Percentiles rank a stretch among this genome's conserved stretches.
These are phyloP conservation scores for Temnothorax rugatulus DNA, from an alignment of 2,888 invertebrate genomes.

Conservation along the genomic window DNA sequence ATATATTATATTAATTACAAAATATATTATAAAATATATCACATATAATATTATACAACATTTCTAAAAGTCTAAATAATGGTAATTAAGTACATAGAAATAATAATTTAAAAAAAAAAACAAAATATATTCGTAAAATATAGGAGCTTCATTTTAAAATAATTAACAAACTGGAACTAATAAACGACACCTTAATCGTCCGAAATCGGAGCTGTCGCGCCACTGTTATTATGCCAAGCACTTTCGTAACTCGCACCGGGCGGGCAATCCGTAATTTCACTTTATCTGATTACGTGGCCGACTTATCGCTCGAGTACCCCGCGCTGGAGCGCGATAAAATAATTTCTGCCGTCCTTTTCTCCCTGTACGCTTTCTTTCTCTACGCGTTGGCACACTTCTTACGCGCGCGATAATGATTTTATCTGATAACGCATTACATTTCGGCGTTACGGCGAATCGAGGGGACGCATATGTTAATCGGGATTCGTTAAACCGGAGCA, in stretches of 20 bases:
- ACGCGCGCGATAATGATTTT: slow-evolving; percentile 57
- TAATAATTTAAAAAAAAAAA: background rate
- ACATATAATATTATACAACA: background rate
- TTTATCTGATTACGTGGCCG: slow-evolving; percentile 62
- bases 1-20: slow-evolving; percentile 8
- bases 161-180: background rate
- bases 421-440: slow-evolving; percentile 57
- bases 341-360: slow-evolving; percentile 40
- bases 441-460: slow-evolving; percentile 26
- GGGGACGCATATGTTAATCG: background rate
- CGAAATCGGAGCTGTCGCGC: background rate
- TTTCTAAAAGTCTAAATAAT: background rate
- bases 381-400: slow-evolving; percentile 52
- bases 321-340: slow-evolving; percentile 37
- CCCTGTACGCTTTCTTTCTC: slow-evolving; percentile 55
- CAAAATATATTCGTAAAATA: background rate
- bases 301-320: slow-evolving; percentile 52
- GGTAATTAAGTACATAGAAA: no score
- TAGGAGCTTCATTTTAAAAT: background rate
- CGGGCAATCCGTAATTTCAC: slow-evolving; percentile 55
- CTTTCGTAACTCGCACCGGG: slow-evolving; percentile 49
- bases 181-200: background rate
- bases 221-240: background rate
- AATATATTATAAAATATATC: background rate
- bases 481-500: slow-evolving; percentile 35